phyloP scores from a whole-genome alignment of 2,797 vertebrate genomes.

The Denticeps clupeoides region DNA sequence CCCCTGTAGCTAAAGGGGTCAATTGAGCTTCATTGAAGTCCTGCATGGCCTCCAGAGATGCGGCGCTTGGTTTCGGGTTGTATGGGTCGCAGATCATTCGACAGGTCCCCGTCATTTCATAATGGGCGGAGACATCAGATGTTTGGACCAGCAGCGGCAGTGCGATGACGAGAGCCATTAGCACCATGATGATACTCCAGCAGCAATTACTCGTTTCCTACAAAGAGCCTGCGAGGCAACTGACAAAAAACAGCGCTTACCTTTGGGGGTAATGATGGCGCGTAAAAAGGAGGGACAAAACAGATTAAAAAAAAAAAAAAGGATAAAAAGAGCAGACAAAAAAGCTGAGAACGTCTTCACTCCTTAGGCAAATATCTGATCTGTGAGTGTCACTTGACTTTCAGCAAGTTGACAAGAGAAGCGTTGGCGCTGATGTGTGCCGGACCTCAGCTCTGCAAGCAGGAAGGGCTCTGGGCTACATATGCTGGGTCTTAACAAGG shows the following conservation, averaged over 20 bases:
- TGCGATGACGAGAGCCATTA: constrained; percentile 66
- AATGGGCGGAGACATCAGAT: constrained; percentile 66
- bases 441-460: too few relatives aligned
- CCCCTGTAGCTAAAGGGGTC: constrained; percentile 74
- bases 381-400: too few relatives aligned
- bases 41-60: constrained; percentile 75
- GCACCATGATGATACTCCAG: constrained; percentile 67
- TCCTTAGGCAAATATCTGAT: too few relatives aligned
- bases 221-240: constrained; percentile 64
- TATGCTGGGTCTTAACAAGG: too few relatives aligned
- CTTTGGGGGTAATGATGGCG: constrained; percentile 70
- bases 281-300: too few relatives aligned
- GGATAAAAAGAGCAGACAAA: too few relatives aligned
- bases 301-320: too few relatives aligned
- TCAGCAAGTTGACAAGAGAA: too few relatives aligned
- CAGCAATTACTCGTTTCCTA: constrained; percentile 65
- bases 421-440: too few relatives aligned
- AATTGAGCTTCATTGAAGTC: constrained; percentile 68
- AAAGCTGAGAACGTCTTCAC: too few relatives aligned
- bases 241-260: constrained; percentile 62
- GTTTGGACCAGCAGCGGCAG: constrained; percentile 71
- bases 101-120: constrained; percentile 94
- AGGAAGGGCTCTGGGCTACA: too few relatives aligned
- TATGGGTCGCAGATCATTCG: constrained; percentile 93
- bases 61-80: constrained; percentile 60